Conservation (phyloP, 2,797 vertebrate species). For the Silurus aristotelis region DNA sequence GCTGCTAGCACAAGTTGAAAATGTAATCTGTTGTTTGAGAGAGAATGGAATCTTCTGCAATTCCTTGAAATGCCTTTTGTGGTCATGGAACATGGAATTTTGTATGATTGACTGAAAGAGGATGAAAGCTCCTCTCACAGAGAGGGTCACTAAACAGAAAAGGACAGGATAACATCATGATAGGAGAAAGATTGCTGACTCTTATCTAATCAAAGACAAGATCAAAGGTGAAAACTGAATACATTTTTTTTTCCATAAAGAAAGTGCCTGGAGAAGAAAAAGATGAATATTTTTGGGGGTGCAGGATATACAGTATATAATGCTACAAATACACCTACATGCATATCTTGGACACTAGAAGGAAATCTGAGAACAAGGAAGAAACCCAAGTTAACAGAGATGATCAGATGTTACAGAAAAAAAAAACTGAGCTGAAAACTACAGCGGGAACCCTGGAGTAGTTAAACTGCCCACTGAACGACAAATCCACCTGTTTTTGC, state of each 20-base stretch:
- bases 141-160: not conserved
- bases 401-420: not conserved
- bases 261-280: not conserved
- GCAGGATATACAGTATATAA: not conserved
- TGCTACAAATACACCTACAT: not conserved
- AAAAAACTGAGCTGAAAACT: not conserved
- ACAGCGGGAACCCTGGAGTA: not conserved
- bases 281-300: not conserved
- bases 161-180: conserved; percentile 2
- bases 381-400: not conserved
- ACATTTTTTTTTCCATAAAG: not conserved
- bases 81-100: conserved; percentile 40
- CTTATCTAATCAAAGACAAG: not conserved
- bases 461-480: not conserved
- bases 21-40: conserved; percentile 20
- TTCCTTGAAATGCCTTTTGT: conserved; percentile 53
- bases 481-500: not conserved
- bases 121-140: not conserved
- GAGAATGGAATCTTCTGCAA: conserved; percentile 16
- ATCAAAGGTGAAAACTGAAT: not conserved
- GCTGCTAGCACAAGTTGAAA: conserved; percentile 9
- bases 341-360: not conserved
- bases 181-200: not conserved
- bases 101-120: not conserved
- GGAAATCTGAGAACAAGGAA: not conserved